Base-by-base conservation (phyloP, 2,113 vertebrate genomes). In the Gallinago jamesoni region DNA sequence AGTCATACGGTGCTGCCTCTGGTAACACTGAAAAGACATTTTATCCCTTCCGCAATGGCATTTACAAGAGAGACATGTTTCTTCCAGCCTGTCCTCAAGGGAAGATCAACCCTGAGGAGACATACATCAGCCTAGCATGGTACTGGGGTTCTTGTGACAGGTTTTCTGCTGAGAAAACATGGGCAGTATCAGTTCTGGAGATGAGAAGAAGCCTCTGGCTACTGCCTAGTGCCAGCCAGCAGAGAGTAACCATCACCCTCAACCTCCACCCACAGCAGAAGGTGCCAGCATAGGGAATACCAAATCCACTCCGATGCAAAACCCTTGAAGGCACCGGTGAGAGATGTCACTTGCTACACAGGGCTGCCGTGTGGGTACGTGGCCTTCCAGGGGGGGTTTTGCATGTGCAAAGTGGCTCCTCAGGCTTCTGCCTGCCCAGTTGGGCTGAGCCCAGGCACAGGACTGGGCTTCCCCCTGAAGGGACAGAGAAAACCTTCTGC, bases 361-460 rank as follows among this genome's bases (percentile, higher is more conserved):
- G 13, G 17, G 21, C 31, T n/a, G 10, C 39, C 23, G 12, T 45
- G 56, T 7, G 30, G 31, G 23, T 17, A 28, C 0, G 0, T 37
- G 7, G 15, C 35, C 53, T 45, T 14, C 10, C 2, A 89, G 35
- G 41, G 41, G 17, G 16, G 10, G 6, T 37, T 52, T 73, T 73
- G 25, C 15, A 33, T 1, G 0, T 15, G 7, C n/a, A 25, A 55
- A 67, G 37, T 11, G 39, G 18, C 22, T 81, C 14, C n/a, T 47
- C 5, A 21, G 28, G 43, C 57, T 66, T 19, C 43, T 53, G 30
- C 52, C 64, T 43, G 57, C 37, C 14, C 17, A 7, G 19, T 7
- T 1, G 0, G 35, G n/a, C 79, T 62, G 30, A 84, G 62, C 19
- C 19, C 63, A 25, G 50, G 28, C 39, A n/a, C 0, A 5, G 50